Evolutionary conservation across 2,113 vertebrate genomes (phyloP), one percentile per base, ranked within the genome.

Genomic region (Macquaria australasica): DNA sequence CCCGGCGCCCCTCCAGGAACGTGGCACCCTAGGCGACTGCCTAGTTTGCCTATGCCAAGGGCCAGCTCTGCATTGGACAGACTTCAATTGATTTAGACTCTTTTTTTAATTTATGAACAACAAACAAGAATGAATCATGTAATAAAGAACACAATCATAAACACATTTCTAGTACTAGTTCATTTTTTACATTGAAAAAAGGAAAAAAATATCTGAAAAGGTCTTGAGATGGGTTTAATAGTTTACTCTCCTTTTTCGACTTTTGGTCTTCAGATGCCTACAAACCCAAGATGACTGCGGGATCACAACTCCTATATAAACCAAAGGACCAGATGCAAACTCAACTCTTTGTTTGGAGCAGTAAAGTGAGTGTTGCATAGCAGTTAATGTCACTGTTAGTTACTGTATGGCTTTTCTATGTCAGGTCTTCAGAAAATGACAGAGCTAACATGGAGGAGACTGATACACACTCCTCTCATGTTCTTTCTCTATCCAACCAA

Each of bases 361-460:
- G 31, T 62, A 20, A 72, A 72, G 11, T 16, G 23, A 81, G 34
- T 8, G 34, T 4, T 43, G 8, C 34, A 43, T 23, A 8, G 58
- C 23, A 14, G 12, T 77, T 39, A n/a, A 5, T 39, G 45, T 50
- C 51, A 74, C 5, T 68, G n/a, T 39, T 37, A 23, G 53, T 82
- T 41, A 51, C 53, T 75, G 41, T 12, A 11, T 28, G 21, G 16
- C 21, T 82, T 28, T 43, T 34, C 41, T 8, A n/a, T 63, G 34
- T 34, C 43, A 62, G 3, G 16, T n/a, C 34, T 21, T 75, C 58
- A 66, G 45, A 31, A 55, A 78, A 66, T 56, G 28, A 68, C 55
- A 74, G 43, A 51, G 51, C n/a, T 34, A 53, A 75, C 68, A 81
- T 58, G 64, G 20, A 53, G 53, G 72, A 43, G 23, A 59, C 37